These are phyloP conservation scores for Apostichopus leukothele DNA, from an alignment of 53 echinoderm and acorn worm genomes.

Conservation along the genomic window DNA sequence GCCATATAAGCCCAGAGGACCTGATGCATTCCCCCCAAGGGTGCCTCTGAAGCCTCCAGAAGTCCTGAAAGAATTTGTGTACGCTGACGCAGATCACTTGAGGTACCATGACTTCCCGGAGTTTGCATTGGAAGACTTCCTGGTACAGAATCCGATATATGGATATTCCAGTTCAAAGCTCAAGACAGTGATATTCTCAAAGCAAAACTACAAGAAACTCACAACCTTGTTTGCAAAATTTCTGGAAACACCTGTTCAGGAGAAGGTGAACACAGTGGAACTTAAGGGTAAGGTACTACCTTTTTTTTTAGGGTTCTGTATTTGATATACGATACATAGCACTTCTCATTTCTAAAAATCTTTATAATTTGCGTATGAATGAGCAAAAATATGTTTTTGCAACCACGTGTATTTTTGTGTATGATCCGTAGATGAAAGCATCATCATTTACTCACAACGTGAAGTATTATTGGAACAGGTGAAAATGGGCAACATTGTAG, in stretches of 20 bases:
- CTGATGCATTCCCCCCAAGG: slow-evolving; percentile 82
- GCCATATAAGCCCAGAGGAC: slow-evolving; percentile 94
- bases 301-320: background rate
- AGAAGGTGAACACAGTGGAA: slow-evolving; percentile 69
- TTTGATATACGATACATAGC: no score
- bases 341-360: no score
- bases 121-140: slow-evolving; percentile 84
- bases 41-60: slow-evolving; percentile 70
- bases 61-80: slow-evolving; percentile 71
- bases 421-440: no score
- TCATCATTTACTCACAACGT: no score
- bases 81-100: slow-evolving; percentile 72
- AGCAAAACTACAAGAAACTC: slow-evolving; percentile 95
- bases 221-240: slow-evolving; percentile 95
- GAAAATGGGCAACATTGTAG: no score
- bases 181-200: slow-evolving; percentile 81
- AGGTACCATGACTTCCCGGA: slow-evolving; percentile 65
- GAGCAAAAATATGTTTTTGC: no score
- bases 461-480: no score
- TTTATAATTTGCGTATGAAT: no score
- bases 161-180: slow-evolving; percentile 57
- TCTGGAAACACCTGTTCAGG: slow-evolving; percentile 63
- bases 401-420: no score
- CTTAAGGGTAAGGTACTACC: slow-evolving; percentile 69
- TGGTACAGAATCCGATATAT: slow-evolving; percentile 57